Conservation (phyloP, 2,113 vertebrate genomes). For the Ceyx cyanopectus region DNA sequence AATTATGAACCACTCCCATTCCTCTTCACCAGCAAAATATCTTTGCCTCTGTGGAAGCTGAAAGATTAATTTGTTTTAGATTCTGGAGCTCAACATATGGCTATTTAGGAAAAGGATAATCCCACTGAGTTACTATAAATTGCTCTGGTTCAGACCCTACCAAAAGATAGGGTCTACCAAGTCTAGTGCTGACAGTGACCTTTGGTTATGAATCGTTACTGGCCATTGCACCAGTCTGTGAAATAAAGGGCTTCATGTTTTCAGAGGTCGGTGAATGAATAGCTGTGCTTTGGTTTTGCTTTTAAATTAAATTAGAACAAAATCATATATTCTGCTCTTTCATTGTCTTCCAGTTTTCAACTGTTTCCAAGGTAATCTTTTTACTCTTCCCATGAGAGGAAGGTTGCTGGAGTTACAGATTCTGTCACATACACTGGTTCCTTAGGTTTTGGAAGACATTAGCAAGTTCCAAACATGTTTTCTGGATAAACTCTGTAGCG, state of each 20-base stretch:
- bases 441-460: neutral
- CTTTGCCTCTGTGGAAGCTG: neutral
- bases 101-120: neutral
- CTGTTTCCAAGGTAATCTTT: neutral
- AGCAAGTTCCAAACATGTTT: neutral
- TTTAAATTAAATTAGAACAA: neutral
- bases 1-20: neutral
- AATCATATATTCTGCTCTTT: neutral
- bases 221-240: neutral
- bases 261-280: neutral
- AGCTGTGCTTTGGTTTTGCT: neutral
- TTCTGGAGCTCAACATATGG: neutral
- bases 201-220: neutral
- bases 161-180: neutral
- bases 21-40: neutral
- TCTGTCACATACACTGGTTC: neutral
- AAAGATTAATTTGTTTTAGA: neutral
- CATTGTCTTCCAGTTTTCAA: neutral
- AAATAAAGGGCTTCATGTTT: neutral
- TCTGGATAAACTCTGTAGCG: neutral
- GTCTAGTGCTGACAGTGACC: neutral
- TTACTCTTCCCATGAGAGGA: neutral
- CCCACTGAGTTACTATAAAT: neutral
- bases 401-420: neutral
- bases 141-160: neutral